These are phyloP conservation scores for Chloropsis hardwickii DNA, from an alignment of 2,113 vertebrate genomes.

Conservation along the genomic window DNA sequence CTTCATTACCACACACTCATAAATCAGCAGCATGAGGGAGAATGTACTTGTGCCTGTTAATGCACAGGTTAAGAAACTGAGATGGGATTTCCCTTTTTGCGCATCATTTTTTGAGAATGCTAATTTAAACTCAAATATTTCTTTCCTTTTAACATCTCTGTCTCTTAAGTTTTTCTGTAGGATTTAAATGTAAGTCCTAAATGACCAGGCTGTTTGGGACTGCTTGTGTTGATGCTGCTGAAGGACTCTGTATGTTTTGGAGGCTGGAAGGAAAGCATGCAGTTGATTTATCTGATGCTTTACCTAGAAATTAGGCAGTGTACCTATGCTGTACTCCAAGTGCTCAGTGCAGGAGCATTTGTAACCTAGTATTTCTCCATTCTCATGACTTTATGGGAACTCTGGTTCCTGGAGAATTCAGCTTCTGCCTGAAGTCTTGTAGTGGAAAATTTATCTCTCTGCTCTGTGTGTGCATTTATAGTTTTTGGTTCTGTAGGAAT, in stretches of 20 bases:
- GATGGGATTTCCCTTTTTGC: background rate
- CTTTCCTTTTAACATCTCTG: background rate
- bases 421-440: background rate
- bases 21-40: background rate
- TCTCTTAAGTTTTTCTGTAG: background rate
- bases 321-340: background rate
- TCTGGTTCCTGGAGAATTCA: background rate
- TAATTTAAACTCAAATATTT: background rate
- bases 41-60: background rate
- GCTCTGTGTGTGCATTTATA: background rate
- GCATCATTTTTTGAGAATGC: background rate
- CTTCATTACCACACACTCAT: background rate
- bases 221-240: background rate
- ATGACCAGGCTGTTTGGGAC: background rate
- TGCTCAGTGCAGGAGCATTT: background rate
- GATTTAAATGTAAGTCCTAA: background rate
- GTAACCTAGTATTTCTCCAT: background rate
- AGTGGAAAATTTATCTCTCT: background rate
- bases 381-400: background rate
- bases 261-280: background rate
- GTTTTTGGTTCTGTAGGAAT: background rate
- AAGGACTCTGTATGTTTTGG: background rate
- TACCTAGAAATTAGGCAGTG: background rate
- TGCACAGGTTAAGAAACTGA: background rate
- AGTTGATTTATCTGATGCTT: background rate